Evolutionary conservation across 2,797 vertebrate genomes (phyloP).

Genomic region (Sebastes wilsoni): DNA sequence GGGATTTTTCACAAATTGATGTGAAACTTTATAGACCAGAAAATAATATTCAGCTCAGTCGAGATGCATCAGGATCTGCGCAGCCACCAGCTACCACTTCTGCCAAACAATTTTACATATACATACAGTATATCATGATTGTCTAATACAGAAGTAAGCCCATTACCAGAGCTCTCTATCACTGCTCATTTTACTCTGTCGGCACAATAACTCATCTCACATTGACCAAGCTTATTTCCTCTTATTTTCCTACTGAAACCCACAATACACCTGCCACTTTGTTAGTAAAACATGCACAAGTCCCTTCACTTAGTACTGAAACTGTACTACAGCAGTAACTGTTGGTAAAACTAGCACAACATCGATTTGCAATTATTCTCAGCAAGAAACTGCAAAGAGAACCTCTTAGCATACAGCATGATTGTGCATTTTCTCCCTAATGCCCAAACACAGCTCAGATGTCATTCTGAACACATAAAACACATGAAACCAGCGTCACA

Average conservation of each 20-base stretch:
- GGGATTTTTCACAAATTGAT: background rate
- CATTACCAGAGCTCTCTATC: background rate
- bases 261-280: background rate
- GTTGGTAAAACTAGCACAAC: background rate
- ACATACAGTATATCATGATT: background rate
- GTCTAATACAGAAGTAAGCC: background rate
- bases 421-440: constrained; percentile 40
- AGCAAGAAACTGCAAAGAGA: background rate
- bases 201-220: background rate
- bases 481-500: background rate
- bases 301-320: background rate
- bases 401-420: constrained; percentile 40
- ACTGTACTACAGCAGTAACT: background rate
- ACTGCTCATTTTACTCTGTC: background rate
- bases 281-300: background rate
- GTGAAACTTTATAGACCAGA: background rate
- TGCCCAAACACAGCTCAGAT: background rate
- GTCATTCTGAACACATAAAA: background rate
- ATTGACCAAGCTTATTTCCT: background rate
- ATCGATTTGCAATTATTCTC: background rate
- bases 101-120: background rate
- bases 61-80: background rate
- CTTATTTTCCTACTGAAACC: background rate
- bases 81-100: background rate
- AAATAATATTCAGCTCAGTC: background rate